phyloP scores from a whole-genome alignment of 1,140 invertebrate species.

The Palaemon carinicauda region DNA sequence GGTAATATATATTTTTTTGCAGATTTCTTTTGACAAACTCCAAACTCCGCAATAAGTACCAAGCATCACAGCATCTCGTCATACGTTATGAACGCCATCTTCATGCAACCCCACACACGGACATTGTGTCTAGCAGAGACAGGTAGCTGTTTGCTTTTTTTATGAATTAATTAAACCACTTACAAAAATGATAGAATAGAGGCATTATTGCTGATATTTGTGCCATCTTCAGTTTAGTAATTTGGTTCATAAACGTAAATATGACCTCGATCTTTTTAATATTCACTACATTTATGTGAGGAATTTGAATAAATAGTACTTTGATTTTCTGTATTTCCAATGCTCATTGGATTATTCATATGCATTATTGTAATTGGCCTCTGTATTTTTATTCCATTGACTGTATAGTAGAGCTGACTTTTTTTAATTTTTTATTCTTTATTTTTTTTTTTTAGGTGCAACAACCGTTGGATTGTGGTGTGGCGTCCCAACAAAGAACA shows the following conservation, averaged over 20 bases:
- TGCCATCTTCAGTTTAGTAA: too few relatives aligned
- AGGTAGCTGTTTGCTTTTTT: background rate
- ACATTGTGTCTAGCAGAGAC: conserved; percentile 13
- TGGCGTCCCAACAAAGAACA: conserved; percentile 30
- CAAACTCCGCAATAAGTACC: conserved; percentile 43
- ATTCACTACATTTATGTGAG: background rate
- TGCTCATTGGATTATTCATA: too few relatives aligned
- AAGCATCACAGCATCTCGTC: conserved; percentile 21
- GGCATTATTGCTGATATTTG: too few relatives aligned
- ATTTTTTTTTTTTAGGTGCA: conserved; percentile 10
- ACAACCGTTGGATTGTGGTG: conserved; percentile 47
- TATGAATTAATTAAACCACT: too few relatives aligned
- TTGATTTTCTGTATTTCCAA: background rate
- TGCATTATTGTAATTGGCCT: too few relatives aligned
- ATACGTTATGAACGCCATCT: conserved; percentile 40
- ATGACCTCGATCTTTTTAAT: background rate
- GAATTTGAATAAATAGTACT: too few relatives aligned
- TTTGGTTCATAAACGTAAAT: too few relatives aligned
- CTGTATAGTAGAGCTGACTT: too few relatives aligned
- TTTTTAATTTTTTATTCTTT: too few relatives aligned
- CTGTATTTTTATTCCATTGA: too few relatives aligned
- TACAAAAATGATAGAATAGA: too few relatives aligned
- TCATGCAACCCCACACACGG: conserved; percentile 12
- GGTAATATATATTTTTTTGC: background rate
- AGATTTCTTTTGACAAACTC: conserved; percentile 36